Conservation (phyloP, 2,888 invertebrate species). For the Luperina nickerlii region DNA sequence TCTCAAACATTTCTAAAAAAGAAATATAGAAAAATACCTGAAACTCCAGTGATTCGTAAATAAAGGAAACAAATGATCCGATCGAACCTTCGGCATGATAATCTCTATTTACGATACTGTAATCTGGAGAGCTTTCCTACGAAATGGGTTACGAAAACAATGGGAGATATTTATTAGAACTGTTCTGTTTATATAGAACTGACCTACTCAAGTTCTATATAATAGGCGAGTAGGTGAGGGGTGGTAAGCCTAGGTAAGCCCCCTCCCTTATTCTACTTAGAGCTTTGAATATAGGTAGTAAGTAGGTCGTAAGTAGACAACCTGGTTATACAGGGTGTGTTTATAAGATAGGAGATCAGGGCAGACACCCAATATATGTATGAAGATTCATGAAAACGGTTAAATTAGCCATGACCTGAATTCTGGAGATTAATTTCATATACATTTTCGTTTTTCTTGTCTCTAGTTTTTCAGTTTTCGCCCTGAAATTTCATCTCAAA, state of each 20-base stretch:
- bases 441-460: neutral
- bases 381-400: neutral
- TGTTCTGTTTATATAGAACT: conserved; percentile 14
- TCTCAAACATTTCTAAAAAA: neutral
- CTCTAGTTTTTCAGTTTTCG: neutral
- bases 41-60: conserved; percentile 24
- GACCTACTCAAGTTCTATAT: conserved; percentile 2
- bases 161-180: conserved; percentile 34
- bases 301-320: neutral
- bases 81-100: conserved; percentile 32
- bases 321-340: neutral
- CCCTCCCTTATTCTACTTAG: neutral
- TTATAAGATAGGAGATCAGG: neutral
- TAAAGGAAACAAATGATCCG: conserved; percentile 37
- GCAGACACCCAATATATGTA: no score
- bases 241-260: neutral
- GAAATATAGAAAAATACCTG: neutral
- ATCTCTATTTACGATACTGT: conserved; percentile 50
- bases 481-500: neutral
- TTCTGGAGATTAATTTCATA: neutral
- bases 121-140: conserved; percentile 31
- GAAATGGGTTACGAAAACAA: conserved; percentile 39
- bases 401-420: neutral
- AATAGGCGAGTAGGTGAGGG: neutral
- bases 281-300: neutral